phyloP scores from a whole-genome alignment of 2,888 invertebrate species.

The Epinotia ramella region DNA sequence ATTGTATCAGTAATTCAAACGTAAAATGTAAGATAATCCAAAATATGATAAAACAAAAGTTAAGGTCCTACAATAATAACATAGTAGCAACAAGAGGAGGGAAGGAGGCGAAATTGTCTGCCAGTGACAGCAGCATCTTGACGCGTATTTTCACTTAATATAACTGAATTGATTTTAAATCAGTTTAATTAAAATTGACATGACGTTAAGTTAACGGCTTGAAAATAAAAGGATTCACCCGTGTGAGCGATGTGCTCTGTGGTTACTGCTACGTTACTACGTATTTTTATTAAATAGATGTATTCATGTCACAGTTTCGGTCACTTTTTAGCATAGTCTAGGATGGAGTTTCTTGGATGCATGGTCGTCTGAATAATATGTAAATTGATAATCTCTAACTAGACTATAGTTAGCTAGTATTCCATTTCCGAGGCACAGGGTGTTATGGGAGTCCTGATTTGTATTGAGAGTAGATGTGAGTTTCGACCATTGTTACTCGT shows the following conservation, averaged over 20 bases:
- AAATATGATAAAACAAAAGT: background rate
- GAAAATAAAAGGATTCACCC: background rate
- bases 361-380: too few relatives aligned
- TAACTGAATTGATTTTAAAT: conserved; percentile 22
- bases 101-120: conserved; percentile 6
- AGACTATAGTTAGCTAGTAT: too few relatives aligned
- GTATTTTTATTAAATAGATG: background rate
- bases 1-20: too few relatives aligned
- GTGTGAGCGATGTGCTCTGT: background rate
- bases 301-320: background rate
- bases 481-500: too few relatives aligned
- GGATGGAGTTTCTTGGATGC: too few relatives aligned
- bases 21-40: too few relatives aligned
- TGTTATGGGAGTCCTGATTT: too few relatives aligned
- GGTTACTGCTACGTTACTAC: too few relatives aligned
- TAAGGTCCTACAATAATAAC: background rate
- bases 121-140: conserved; percentile 27
- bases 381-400: too few relatives aligned
- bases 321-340: conserved; percentile 17
- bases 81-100: conserved; percentile 1
- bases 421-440: too few relatives aligned
- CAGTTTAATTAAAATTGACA: conserved; percentile 24
- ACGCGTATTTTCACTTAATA: conserved; percentile 30
- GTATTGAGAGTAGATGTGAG: too few relatives aligned
- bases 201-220: background rate